A percentile compares a stretch with the other conserved stretches of the same genome.
phyloP scores from a whole-genome alignment of 2,888 invertebrate species.

The Tenthredo scrophulariae region DNA sequence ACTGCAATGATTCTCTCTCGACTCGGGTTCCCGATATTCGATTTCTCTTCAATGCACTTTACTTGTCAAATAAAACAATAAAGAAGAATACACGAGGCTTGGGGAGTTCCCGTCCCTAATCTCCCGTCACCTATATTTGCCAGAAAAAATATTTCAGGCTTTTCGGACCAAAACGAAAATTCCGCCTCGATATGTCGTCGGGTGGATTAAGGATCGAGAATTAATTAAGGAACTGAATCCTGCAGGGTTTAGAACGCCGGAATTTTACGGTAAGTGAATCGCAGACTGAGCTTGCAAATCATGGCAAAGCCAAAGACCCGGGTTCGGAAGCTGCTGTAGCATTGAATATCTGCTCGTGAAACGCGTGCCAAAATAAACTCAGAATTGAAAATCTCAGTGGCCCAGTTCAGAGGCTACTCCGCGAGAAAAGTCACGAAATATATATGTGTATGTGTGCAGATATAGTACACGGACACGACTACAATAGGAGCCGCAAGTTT shows the following conservation, averaged over 20 bases:
- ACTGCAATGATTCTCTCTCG: background rate
- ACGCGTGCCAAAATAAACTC: background rate
- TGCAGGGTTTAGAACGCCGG: background rate
- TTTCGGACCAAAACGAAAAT: too few relatives aligned
- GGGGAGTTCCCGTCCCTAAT: background rate
- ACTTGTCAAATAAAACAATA: background rate
- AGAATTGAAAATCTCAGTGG: slow-evolving; percentile 27
- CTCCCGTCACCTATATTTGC: too few relatives aligned
- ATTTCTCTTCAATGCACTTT: slow-evolving; percentile 11
- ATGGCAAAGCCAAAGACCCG: background rate
- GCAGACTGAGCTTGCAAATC: background rate
- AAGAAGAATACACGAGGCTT: background rate
- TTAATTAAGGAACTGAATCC: background rate
- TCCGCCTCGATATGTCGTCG: too few relatives aligned
- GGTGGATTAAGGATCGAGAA: background rate
- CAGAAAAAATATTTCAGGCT: too few relatives aligned
- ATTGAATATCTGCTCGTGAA: background rate
- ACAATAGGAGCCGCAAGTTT: background rate
- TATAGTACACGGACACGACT: background rate
- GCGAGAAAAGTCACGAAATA: background rate
- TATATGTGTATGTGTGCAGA: background rate
- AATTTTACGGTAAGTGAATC: background rate
- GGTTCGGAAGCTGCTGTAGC: background rate
- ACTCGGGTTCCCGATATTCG: background rate
- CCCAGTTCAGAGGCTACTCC: background rate